Base-by-base conservation (phyloP, 2,888 invertebrate species). In the Asteroscopus sphinx region DNA sequence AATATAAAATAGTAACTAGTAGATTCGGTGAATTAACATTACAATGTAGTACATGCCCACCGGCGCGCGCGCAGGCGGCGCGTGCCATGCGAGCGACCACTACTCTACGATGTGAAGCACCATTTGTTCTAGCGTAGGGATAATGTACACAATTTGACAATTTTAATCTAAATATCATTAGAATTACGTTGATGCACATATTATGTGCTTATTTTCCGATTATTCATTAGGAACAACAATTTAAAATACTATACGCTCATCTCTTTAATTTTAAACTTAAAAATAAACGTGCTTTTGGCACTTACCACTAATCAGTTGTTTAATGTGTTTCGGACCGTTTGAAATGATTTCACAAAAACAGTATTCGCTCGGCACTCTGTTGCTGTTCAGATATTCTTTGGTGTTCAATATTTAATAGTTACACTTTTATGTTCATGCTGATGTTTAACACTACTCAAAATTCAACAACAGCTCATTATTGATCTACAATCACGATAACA, bases 91-190 rank as follows among this genome's bases (percentile, higher is more conserved):
- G 76, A 77, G 76, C 72, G 76, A 68, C 73, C 80, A 82, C 89
- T 85, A 85, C 85, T 88, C 94, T 93, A 94, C 91, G 82, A 88
- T 85, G 90, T 91, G 92, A 93, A 93, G 94, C 94, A 94, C 94
- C 94, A 94, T 93, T 92, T 92, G 93, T 92, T 94, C 93, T 93
- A 93, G 94, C 93, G 91, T 93, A 93, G 90, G 94, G 93, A 89
- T 85, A 93, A 94, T 94, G 93, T 94, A 94, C 94, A 94, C 87
- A 83, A 86, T 91, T 91, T 89, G 82, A 86, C 88, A 83, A 87
- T 86, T 90, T 91, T 91, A 92, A 77, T 91, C 91, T 91, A 90
- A 88, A 79, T 86, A 85, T 86, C 83, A 89, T 89, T 91, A 92
- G 83, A 90, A 85, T 88, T 89, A 92, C 81, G 80, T 86, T 87